phyloP scores from a whole-genome alignment of 1,140 invertebrate genomes.

The Hormaphis cornu region DNA sequence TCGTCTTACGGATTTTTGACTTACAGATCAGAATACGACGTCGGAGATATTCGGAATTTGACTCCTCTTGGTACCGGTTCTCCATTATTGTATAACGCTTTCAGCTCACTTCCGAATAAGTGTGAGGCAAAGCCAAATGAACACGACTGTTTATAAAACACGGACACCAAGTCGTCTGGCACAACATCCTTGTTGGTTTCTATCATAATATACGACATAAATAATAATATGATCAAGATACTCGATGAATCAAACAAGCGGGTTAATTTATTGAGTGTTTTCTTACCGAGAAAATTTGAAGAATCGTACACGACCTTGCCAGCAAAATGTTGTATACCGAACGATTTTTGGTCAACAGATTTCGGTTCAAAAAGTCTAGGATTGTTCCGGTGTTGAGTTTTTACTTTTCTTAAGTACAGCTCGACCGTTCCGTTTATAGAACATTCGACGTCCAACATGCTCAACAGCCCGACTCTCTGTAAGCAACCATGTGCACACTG shows the following conservation, averaged over 20 bases:
- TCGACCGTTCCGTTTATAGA: conserved; percentile 76
- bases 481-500: neutral
- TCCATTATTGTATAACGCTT: conserved; percentile 67
- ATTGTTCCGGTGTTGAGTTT: conserved; percentile 72
- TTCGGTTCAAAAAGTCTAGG: conserved; percentile 62
- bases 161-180: conserved; percentile 80
- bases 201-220: conserved; percentile 36
- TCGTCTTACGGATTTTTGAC: conserved; percentile 39
- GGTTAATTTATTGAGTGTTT: too few species aligned
- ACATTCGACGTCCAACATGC: conserved; percentile 88
- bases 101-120: conserved; percentile 83
- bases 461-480: conserved; percentile 74
- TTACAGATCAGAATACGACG: conserved; percentile 72
- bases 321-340: conserved; percentile 86
- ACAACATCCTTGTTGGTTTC: conserved; percentile 87
- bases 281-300: conserved; percentile 66
- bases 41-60: conserved; percentile 83
- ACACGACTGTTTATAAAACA: conserved; percentile 86
- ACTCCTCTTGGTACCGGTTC: conserved; percentile 73
- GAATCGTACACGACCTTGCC: conserved; percentile 82
- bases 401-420: conserved; percentile 77
- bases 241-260: too few species aligned
- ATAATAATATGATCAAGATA: too few species aligned
- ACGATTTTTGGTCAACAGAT: conserved; percentile 65
- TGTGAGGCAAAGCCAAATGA: conserved; percentile 93